Conservation (phyloP, 2,888 invertebrate genomes). For the Agriopis leucophaearia region DNA sequence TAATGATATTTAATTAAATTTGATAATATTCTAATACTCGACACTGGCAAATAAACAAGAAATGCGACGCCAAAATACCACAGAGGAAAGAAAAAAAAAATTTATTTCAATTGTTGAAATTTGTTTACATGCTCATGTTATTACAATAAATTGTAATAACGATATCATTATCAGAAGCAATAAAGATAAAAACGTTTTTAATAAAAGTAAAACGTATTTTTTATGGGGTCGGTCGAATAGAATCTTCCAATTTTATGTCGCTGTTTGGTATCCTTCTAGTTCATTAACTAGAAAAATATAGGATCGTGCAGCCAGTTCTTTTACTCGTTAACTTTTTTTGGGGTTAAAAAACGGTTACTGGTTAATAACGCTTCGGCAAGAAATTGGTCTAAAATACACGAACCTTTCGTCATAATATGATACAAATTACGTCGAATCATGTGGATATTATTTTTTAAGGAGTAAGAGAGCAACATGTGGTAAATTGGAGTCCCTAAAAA, state of each 20-base stretch:
- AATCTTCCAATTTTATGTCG: slow-evolving; percentile 30
- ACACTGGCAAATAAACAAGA: no score
- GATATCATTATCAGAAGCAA: slow-evolving; percentile 25
- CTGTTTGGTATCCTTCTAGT: slow-evolving; percentile 51
- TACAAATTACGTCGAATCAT: slow-evolving; percentile 83
- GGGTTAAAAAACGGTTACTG: slow-evolving; percentile 69
- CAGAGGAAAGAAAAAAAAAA: not conserved
- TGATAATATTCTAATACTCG: no score
- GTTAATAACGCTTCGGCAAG: slow-evolving; percentile 74
- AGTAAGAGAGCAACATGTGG: slow-evolving; percentile 76
- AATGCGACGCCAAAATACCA: no score
- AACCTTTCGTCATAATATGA: slow-evolving; percentile 77
- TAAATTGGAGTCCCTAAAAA: slow-evolving; percentile 81
- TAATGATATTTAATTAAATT: no score
- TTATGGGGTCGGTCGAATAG: slow-evolving; percentile 39
- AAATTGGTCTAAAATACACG: slow-evolving; percentile 80
- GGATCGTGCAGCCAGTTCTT: slow-evolving; percentile 51
- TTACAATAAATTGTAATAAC: slow-evolving; percentile 27
- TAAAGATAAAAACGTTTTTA: slow-evolving; percentile 28
- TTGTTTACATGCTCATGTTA: slow-evolving; percentile 13
- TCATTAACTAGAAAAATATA: slow-evolving; percentile 53
- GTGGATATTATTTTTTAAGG: slow-evolving; percentile 81
- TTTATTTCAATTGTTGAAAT: slow-evolving; percentile 14
- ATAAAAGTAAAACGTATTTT: slow-evolving; percentile 38
- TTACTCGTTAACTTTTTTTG: slow-evolving; percentile 74